These are phyloP conservation scores for Ectemnius lituratus DNA, from an alignment of 2,888 invertebrate species.

Conservation along the genomic window DNA sequence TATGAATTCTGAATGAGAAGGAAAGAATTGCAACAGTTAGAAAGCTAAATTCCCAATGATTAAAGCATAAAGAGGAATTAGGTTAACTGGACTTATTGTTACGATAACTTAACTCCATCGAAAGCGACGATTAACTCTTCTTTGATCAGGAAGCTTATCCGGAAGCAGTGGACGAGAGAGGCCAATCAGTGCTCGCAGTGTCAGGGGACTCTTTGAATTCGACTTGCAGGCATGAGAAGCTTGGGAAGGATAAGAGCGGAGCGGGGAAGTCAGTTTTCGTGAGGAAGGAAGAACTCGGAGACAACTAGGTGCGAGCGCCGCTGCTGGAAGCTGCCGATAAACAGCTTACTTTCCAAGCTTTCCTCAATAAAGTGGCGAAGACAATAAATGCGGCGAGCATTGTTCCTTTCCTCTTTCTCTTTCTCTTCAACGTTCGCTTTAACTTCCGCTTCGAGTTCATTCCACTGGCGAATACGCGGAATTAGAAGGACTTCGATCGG, in stretches of 20 bases:
- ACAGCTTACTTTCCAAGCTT: slow-evolving; percentile 72
- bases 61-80: no score
- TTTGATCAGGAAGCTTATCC: no score
- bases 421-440: not conserved
- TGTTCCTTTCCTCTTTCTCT: not conserved
- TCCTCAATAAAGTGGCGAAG: slow-evolving; percentile 62
- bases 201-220: no score
- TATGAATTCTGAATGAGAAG: no score
- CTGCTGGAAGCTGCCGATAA: slow-evolving; percentile 68
- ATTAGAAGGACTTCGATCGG: slow-evolving; percentile 18
- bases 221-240: no score
- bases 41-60: no score
- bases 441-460: not conserved
- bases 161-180: not conserved
- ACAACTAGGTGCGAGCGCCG: not conserved
- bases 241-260: no score
- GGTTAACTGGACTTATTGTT: no score
- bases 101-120: no score
- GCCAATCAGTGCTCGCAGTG: not conserved
- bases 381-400: slow-evolving; percentile 62
- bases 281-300: not conserved
- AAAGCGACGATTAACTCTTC: no score
- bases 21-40: no score
- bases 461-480: not conserved
- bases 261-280: no score